Evolutionary conservation across 2,888 invertebrate species (phyloP).

Genomic region (Emmelina monodactyla): DNA sequence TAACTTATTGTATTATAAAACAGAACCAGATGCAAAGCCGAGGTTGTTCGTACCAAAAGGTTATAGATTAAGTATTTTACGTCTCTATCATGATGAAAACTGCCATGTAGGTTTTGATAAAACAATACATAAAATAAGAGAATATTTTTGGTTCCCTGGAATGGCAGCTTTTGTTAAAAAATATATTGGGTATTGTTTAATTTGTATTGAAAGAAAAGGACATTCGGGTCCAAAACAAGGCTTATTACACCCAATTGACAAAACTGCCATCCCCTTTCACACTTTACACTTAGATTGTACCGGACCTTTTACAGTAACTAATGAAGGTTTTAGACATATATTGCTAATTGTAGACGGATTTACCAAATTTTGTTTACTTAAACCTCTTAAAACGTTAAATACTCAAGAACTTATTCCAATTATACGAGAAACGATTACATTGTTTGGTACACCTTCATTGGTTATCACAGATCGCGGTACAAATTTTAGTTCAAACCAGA

Average conservation of each 20-base stretch:
- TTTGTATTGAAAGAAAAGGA: slow-evolving; percentile 11
- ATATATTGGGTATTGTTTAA: slow-evolving; percentile 13
- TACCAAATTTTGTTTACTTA: slow-evolving; percentile 21
- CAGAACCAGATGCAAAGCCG: slow-evolving; percentile 3
- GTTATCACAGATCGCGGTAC: slow-evolving; percentile 14
- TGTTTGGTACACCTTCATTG: slow-evolving; percentile 11
- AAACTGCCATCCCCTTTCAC: slow-evolving; percentile 18
- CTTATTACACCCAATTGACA: slow-evolving; percentile 14
- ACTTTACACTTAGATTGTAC: slow-evolving; percentile 22
- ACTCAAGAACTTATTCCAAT: slow-evolving; percentile 14
- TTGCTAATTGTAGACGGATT: slow-evolving; percentile 20
- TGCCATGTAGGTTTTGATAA: slow-evolving; percentile 12
- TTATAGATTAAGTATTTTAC: slow-evolving; percentile 11
- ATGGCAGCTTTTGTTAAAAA: slow-evolving; percentile 12
- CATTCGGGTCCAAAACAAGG: slow-evolving; percentile 15
- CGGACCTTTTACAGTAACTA: slow-evolving; percentile 16
- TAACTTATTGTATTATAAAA: slow-evolving; percentile 13
- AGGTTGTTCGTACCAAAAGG: slow-evolving; percentile 18
- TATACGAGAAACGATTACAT: slow-evolving; percentile 16
- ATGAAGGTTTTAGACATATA: slow-evolving; percentile 18
- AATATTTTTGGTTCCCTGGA: slow-evolving; percentile 19
- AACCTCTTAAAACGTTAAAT: slow-evolving; percentile 18
- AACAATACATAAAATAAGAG: slow-evolving; percentile 9
- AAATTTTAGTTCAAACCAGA: slow-evolving; percentile 12
- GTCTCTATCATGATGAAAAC: slow-evolving; percentile 16